Evolutionary conservation across 2,888 invertebrate species (phyloP), one percentile per base, ranked within the genome.

Genomic region (Netelia melanura): DNA sequence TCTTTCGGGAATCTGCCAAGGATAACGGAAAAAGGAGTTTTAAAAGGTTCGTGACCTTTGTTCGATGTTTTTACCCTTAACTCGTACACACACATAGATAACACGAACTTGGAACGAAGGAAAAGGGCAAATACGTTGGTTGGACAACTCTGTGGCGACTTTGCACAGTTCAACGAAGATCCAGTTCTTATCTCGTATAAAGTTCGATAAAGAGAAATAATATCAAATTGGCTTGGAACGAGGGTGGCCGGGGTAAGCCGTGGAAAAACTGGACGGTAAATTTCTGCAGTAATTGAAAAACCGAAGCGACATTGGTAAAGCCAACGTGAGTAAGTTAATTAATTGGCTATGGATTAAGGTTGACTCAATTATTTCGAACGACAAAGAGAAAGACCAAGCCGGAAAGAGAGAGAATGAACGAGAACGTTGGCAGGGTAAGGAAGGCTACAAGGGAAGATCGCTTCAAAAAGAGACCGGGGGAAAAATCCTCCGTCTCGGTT

Each of bases 1-100:
- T 89, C 90, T 90, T 90, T 90, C 89, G 90, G 89, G 90, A 90
- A 86, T 87, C 88, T 85, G 88, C 89, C 87, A 90, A 91, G 88
- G 89, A 92, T 90, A 92, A 92, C 91, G 90, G 86, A 11, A 0
- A 85, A 86, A 68, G 87, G 88, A 88, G 89, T 91, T 91, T 90
- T 62, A 89, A 90, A 92, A 91, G 91, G 88, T 90, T 90, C 89
- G 88, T 81, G 78, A 79, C 64, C 82, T 70, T 44, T 21, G 44
- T 30, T 43, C 67, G 64, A n/a, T 76, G 44, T 78, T 75, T 74
- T 67, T 61, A 30, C 38, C 54, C 48, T 38, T 52, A 71, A 25
- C 43, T 17, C 48, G 75, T 70, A 30, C 72, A 72, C 17, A 65
- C 71, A 65, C 71, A 64, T 54, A n/a, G 70, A 54, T 61, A 17